Evolutionary conservation across 1,140 invertebrate genomes (phyloP), one percentile per base, ranked within the genome.

Genomic region (Nylanderia fulva): DNA sequence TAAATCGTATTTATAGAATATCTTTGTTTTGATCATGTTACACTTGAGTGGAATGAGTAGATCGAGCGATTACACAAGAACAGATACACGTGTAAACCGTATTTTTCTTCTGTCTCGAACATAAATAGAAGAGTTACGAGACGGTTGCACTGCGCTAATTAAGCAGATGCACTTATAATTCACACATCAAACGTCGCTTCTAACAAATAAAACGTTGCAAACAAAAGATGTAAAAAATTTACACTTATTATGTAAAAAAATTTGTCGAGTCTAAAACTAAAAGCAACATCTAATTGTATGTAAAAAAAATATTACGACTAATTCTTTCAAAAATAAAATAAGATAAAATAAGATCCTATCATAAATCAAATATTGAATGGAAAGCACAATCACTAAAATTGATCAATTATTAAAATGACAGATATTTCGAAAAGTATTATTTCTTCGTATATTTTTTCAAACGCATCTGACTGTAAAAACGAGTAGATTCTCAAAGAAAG

Each of bases 131-230:
- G 21, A 61, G 61, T 42, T 60, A 18, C 54, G 33, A 7, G 21
- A 15, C 39, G 13, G 18, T 61, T 76, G 24, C 36, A 9, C 58
- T 24, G 1, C 11, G 27, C 33, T 71, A 63, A 63, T 76, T 76
- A 76, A 64, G 27, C 18, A 18, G 27, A 27, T 63, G n/a, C n/a
- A 64, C 27, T 64, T 63, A n/a, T n/a, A 64, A 21, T 76, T 64
- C 39, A 64, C 74, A n/a, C 74, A 27, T 63, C 58, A 75, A 60
- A 29, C 71, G 15, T 29, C 58, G 33, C 27, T 76, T 64, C 2
- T 15, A 42, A n/a, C 4, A 3, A 76, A 76, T 21, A 0, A n/a
- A 18, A 45, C 24, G 13, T 48, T 64, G 11, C 54, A 29, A 76
- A 21, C 15, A 29, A 64, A 45, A 29, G 45, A 21, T 3, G 9